Conservation (phyloP, 35 echinoderm and acorn worm genomes). For the Lytechinus pictus region DNA sequence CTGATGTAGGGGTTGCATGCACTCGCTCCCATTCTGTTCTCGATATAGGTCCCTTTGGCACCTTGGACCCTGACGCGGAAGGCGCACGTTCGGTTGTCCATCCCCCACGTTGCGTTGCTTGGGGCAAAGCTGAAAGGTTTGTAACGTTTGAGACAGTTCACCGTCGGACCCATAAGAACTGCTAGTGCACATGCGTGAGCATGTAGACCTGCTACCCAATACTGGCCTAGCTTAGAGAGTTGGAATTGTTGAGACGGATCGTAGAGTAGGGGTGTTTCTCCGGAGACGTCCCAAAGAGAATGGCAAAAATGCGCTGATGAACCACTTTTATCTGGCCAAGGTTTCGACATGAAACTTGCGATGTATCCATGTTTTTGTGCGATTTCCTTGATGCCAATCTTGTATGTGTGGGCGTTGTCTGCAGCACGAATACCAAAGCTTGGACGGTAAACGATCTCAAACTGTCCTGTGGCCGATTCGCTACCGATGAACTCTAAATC, state of each 20-base stretch:
- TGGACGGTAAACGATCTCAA: slow-evolving; percentile 52
- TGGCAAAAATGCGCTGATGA: slow-evolving; percentile 52
- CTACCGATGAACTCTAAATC: slow-evolving; percentile 60
- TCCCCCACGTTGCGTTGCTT: slow-evolving; percentile 48
- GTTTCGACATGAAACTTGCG: slow-evolving; percentile 62
- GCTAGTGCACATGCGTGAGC: slow-evolving; percentile 50
- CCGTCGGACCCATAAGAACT: slow-evolving; percentile 39
- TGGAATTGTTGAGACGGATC: slow-evolving; percentile 23
- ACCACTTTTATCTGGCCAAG: slow-evolving; percentile 37
- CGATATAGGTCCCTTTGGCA: slow-evolving; percentile 36
- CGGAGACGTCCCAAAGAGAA: slow-evolving; percentile 55
- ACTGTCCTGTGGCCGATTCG: slow-evolving; percentile 47
- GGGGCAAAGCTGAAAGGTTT: slow-evolving; percentile 51
- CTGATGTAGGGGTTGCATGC: slow-evolving; percentile 55
- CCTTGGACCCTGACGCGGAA: slow-evolving; percentile 57
- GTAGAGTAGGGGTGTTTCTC: slow-evolving; percentile 40
- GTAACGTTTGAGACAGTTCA: slow-evolving; percentile 59
- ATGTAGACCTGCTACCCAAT: slow-evolving; percentile 60
- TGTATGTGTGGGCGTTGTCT: slow-evolving; percentile 56
- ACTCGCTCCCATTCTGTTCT: slow-evolving; percentile 54
- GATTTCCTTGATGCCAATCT: slow-evolving; percentile 61
- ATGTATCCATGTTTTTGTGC: slow-evolving; percentile 63
- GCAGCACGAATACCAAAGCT: slow-evolving; percentile 54
- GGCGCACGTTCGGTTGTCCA: slow-evolving; percentile 60
- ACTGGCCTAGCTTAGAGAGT: slow-evolving; percentile 46